Evolutionary conservation across 2,113 vertebrate genomes (phyloP).

Genomic region (Morone saxatilis): DNA sequence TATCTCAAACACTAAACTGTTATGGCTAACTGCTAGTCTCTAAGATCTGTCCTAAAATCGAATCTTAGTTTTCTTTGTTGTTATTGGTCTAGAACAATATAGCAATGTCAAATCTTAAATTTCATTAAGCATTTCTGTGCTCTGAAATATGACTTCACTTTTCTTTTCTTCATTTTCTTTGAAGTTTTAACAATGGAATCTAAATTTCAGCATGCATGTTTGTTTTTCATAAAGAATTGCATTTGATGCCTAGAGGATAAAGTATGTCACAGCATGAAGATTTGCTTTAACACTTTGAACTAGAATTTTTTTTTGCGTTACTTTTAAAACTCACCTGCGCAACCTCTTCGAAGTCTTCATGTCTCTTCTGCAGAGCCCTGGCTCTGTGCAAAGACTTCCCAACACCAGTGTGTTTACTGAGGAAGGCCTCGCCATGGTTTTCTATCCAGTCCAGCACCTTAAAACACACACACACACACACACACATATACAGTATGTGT

Average conservation of each 20-base stretch:
- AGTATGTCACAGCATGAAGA: background rate
- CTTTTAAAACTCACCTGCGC: constrained; percentile 89
- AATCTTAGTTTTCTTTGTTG: background rate
- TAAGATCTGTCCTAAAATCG: background rate
- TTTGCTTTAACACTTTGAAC: background rate
- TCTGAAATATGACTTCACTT: background rate
- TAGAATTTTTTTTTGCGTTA: background rate
- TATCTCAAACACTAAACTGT: background rate
- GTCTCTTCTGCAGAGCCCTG: constrained; percentile 95
- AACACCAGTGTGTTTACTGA: constrained; percentile 97
- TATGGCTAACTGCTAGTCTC: background rate
- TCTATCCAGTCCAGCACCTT: constrained; percentile 99
- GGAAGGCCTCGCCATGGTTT: constrained; percentile 98
- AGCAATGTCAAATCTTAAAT: background rate
- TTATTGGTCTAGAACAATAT: background rate
- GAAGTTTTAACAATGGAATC: background rate
- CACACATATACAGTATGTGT: background rate
- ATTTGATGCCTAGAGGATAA: background rate
- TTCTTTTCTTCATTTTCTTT: background rate
- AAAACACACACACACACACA: constrained; percentile 45
- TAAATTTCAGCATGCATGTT: background rate
- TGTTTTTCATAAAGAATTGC: background rate
- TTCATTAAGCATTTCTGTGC: background rate
- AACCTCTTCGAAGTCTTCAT: constrained; percentile 98
- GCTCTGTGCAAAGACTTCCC: constrained; percentile 97